These are phyloP conservation scores for Ageneiosus marmoratus DNA, from an alignment of 2,113 vertebrate genomes.

Conservation along the genomic window DNA sequence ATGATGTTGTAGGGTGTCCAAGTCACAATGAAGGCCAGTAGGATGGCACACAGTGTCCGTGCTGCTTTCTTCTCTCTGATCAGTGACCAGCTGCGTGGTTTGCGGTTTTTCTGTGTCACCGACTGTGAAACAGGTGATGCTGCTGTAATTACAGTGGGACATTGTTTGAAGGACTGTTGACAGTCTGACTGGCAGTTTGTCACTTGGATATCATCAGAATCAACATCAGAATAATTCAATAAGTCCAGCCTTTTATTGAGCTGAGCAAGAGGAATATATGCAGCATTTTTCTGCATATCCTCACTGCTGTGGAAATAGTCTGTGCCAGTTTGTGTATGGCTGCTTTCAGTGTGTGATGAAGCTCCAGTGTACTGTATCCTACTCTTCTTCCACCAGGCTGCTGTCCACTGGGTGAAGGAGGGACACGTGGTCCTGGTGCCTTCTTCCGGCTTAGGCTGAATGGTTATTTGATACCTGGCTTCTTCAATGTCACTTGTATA, in stretches of 20 bases:
- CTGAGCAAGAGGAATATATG: conserved; percentile 35
- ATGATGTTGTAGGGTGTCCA: conserved; percentile 58
- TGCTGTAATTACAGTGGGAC: not conserved
- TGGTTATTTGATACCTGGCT: not conserved
- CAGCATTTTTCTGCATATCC: not conserved
- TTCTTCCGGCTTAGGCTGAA: not conserved
- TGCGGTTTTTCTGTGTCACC: not conserved
- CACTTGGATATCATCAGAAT: not conserved
- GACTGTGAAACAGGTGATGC: not conserved
- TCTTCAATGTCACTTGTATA: conserved; percentile 12
- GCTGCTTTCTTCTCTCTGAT: conserved; percentile 54
- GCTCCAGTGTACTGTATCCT: not conserved
- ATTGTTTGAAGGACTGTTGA: not conserved
- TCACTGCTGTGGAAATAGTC: not conserved
- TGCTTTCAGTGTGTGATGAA: not conserved
- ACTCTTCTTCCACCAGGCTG: conserved; percentile 46
- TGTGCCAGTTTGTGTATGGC: not conserved
- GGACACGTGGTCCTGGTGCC: conserved; percentile 24
- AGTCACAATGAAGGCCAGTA: conserved; percentile 53
- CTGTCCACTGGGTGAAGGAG: conserved; percentile 22
- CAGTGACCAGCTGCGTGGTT: conserved; percentile 37
- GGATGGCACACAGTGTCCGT: conserved; percentile 50
- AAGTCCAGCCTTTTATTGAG: not conserved
- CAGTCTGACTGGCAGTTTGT: conserved; percentile 11
- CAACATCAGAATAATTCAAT: not conserved